These are phyloP conservation scores for Volucella zonaria DNA, from an alignment of 2,888 invertebrate genomes.

Conservation along the genomic window DNA sequence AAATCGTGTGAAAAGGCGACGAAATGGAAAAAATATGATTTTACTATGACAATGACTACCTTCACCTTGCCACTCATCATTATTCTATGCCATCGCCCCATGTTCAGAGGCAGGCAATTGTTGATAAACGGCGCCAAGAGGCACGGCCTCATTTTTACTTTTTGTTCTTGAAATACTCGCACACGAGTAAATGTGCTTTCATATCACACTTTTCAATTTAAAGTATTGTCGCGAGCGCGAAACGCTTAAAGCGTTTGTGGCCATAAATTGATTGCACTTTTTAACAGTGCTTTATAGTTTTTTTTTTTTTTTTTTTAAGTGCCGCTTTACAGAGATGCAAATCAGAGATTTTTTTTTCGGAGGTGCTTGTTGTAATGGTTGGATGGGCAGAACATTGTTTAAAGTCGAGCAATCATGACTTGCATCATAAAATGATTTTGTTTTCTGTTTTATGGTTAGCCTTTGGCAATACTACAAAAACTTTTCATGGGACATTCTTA, in stretches of 20 bases:
- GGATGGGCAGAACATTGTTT: no score
- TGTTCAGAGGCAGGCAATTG: constrained; percentile 6
- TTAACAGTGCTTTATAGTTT: constrained; percentile 13
- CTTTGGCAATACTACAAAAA: no score
- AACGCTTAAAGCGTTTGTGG: constrained; percentile 46
- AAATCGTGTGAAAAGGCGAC: constrained; percentile 37
- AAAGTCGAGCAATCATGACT: no score
- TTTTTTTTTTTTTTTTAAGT: constrained; percentile 2
- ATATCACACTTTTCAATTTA: constrained; percentile 69
- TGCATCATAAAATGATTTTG: no score
- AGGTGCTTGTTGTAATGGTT: no score
- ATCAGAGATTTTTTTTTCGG: background rate
- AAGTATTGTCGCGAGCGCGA: constrained; percentile 58
- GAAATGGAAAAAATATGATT: constrained; percentile 19
- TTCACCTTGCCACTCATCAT: constrained; percentile 53
- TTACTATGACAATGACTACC: constrained; percentile 39
- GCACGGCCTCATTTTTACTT: background rate
- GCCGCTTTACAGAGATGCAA: constrained; percentile 43
- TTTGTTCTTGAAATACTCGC: background rate
- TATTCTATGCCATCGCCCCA: constrained; percentile 27
- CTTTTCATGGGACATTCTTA: no score
- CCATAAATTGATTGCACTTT: constrained; percentile 66
- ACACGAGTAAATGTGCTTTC: constrained; percentile 22
- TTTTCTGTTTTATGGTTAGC: no score
- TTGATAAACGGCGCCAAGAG: constrained; percentile 29